phyloP scores from a whole-genome alignment of 2,888 invertebrate genomes.

The Chloroclystis v-ata region DNA sequence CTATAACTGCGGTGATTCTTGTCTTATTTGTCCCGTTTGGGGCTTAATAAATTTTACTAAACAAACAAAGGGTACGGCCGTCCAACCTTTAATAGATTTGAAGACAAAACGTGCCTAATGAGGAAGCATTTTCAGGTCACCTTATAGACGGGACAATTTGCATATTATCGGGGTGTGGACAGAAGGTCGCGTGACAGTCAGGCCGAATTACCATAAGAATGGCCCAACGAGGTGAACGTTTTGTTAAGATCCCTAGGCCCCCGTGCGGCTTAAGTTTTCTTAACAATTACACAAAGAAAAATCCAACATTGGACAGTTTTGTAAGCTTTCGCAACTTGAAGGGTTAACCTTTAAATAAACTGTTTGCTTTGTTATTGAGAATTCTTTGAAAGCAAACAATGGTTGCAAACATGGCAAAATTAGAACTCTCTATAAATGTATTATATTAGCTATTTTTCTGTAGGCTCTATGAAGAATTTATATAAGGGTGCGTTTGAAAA shows the following conservation, averaged over 20 bases:
- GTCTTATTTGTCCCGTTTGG: too few species aligned
- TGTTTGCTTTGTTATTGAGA: background rate
- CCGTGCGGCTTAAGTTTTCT: constrained; percentile 53
- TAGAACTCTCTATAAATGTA: too few species aligned
- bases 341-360: background rate
- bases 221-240: constrained; percentile 65
- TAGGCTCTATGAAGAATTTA: too few species aligned
- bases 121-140: constrained; percentile 68
- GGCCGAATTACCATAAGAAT: constrained; percentile 71
- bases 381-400: background rate
- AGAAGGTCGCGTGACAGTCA: constrained; percentile 71
- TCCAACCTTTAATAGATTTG: constrained; percentile 35
- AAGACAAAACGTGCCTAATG: constrained; percentile 56
- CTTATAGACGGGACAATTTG: constrained; percentile 66
- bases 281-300: constrained; percentile 47
- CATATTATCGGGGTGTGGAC: constrained; percentile 74
- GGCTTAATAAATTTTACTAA: background rate
- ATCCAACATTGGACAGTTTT: constrained; percentile 22
- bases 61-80: background rate
- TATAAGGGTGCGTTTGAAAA: too few species aligned
- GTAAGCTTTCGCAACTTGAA: constrained; percentile 6
- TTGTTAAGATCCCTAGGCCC: constrained; percentile 61
- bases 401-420: too few species aligned
- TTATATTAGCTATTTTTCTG: too few species aligned
- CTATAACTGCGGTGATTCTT: background rate